Conservation (phyloP, 2,113 vertebrate species). For the Colistium nudipinnis region DNA sequence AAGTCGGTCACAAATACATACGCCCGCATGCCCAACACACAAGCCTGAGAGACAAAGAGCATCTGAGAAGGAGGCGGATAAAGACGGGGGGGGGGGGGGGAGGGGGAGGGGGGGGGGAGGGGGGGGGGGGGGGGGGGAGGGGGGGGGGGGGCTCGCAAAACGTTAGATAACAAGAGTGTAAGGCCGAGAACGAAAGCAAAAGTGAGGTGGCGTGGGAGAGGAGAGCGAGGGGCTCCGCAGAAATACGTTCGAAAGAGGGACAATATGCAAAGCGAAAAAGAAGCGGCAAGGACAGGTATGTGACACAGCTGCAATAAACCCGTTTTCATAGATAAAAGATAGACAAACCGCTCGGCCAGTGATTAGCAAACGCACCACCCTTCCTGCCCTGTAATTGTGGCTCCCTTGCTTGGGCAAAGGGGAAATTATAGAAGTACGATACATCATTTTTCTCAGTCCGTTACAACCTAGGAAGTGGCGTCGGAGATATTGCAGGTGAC, state of each 20-base stretch:
- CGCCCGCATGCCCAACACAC: constrained; percentile 42
- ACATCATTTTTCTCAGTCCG: constrained; percentile 50
- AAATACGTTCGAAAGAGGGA: constrained; percentile 54
- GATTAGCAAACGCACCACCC: constrained; percentile 55
- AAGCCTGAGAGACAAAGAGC: constrained; percentile 68
- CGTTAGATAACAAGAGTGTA: constrained; percentile 72
- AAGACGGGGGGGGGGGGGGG: constrained; percentile 62
- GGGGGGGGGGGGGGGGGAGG: constrained; percentile 64
- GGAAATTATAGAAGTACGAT: constrained; percentile 51
- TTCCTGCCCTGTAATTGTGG: constrained; percentile 58
- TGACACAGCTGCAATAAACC: constrained; percentile 26
- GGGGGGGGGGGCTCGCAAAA: constrained; percentile 64
- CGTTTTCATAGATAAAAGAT: constrained; percentile 44
- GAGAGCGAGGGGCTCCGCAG: constrained; percentile 53
- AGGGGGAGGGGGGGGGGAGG: constrained; percentile 63
- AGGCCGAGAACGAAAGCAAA: constrained; percentile 66
- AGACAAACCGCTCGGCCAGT: constrained; percentile 47
- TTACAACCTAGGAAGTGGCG: constrained; percentile 25
- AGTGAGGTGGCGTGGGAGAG: constrained; percentile 67
- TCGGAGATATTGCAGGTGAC: constrained; percentile 61
- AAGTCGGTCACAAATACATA: constrained; percentile 50
- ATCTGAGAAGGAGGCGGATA: constrained; percentile 73
- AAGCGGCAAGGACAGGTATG: background rate
- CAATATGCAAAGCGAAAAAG: constrained; percentile 49
- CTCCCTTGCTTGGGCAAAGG: constrained; percentile 35